phyloP scores from a whole-genome alignment of 2,888 invertebrate species.

The Stenichneumon culpator region DNA sequence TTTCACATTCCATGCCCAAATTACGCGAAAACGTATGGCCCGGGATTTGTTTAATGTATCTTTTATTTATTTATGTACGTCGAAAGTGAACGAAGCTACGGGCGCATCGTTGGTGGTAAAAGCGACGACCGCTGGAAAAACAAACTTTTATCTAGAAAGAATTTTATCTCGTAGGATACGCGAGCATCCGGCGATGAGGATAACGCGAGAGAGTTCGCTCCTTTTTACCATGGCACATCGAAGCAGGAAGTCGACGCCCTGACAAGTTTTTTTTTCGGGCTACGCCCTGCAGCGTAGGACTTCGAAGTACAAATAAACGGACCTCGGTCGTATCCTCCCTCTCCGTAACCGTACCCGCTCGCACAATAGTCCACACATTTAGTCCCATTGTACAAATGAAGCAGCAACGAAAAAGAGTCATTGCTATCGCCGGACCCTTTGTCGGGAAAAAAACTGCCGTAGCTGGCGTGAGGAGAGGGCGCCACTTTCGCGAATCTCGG shows the following conservation, averaged over 20 bases:
- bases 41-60: neutral
- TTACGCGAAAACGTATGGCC: too few relatives aligned
- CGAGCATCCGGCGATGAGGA: conserved; percentile 61
- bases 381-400: neutral
- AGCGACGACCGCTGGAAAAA: neutral
- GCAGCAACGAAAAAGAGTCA: neutral
- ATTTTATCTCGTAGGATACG: conserved; percentile 59
- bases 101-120: neutral
- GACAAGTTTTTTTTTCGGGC: conserved; percentile 40
- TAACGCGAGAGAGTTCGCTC: conserved; percentile 35
- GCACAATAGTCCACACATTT: conserved; percentile 4
- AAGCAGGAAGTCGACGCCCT: conserved; percentile 65
- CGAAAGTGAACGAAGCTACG: neutral
- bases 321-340: conserved; percentile 10
- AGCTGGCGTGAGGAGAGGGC: conserved; percentile 19
- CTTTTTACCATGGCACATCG: conserved; percentile 24
- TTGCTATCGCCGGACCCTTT: too few relatives aligned
- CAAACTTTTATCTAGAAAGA: conserved; percentile 32
- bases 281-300: conserved; percentile 48
- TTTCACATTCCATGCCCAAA: too few relatives aligned
- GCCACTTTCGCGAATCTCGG: conserved; percentile 18
- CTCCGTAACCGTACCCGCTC: neutral
- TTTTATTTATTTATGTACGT: neutral
- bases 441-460: conserved; percentile 1
- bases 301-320: conserved; percentile 39